Evolutionary conservation across 2,888 invertebrate species (phyloP).

Genomic region (Cetonia aurata): DNA sequence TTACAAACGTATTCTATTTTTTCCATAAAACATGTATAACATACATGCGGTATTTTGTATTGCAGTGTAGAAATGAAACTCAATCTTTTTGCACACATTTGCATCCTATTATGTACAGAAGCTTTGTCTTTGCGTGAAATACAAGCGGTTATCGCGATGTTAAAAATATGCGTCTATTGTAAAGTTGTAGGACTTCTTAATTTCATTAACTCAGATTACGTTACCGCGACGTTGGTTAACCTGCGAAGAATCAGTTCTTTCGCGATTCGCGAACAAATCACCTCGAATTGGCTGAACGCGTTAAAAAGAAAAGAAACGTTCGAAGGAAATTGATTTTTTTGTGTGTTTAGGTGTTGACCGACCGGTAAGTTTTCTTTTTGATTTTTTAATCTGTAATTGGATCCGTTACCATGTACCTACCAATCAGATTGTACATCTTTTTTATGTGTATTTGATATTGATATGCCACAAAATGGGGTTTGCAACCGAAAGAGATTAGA

Average conservation of each 20-base stretch:
- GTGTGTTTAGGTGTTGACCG: slow-evolving; percentile 35
- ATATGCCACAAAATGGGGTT: slow-evolving; percentile 60
- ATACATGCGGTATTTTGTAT: too few species aligned
- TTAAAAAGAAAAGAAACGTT: slow-evolving; percentile 3
- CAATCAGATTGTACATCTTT: slow-evolving; percentile 16
- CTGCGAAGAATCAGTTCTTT: slow-evolving; percentile 36
- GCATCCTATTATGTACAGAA: slow-evolving; percentile 25
- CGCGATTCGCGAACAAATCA: slow-evolving; percentile 27
- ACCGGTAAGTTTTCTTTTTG: slow-evolving; percentile 39
- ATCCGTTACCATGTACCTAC: slow-evolving; percentile 46
- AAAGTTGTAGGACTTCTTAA: slow-evolving; percentile 52
- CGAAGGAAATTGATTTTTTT: slow-evolving; percentile 7
- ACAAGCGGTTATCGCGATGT: slow-evolving; percentile 18
- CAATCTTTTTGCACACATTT: slow-evolving; percentile 11
- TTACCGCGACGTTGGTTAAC: slow-evolving; percentile 14
- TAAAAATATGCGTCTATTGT: slow-evolving; percentile 42
- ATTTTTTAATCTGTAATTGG: slow-evolving; percentile 5
- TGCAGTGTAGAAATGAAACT: slow-evolving; percentile 5
- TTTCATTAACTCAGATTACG: slow-evolving; percentile 49
- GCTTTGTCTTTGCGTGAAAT: slow-evolving; percentile 39
- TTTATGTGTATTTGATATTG: slow-evolving; percentile 44
- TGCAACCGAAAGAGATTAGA: slow-evolving; percentile 55
- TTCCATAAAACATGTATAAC: too few species aligned
- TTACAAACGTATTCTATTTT: too few species aligned
- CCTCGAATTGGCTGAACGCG: slow-evolving; percentile 17